Base-by-base conservation (phyloP, 2,888 invertebrate species). In the Euzetes globulus region DNA sequence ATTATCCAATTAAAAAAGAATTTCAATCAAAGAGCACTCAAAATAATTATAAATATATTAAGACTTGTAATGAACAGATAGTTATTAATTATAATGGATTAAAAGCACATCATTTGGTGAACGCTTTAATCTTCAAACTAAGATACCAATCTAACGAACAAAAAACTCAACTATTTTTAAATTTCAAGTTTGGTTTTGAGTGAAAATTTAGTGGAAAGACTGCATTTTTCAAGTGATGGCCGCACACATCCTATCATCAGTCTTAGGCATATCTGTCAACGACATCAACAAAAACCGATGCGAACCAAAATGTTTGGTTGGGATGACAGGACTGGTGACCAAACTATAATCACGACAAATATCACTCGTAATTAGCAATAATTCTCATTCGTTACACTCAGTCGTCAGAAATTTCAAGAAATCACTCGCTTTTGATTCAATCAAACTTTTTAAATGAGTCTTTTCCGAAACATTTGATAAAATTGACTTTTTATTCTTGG, bases 161-260 rank as follows among this genome's bases (percentile, higher is more conserved):
- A 41, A 41, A 41, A 41, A n/a, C 41, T 41, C 41, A 50, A 19
- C n/a, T 50, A 19, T 50, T 19, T 50, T 50, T 19, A 50, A 50
- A 50, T 19, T n/a, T 50, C 19, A 19, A 50, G 50, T 19, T 50
- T 19, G 9, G 19, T 50, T 50, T 60, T 17, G 22, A 27, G 29
- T 27, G 19, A 60, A 60, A 60, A 60, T 15, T 60, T 22, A 60
- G 60, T 60, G 25, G 60, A 60, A 60, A 60, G 29, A 60, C 60
- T 60, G 29, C 27, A 60, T 60, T 60, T 60, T 60, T 60, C 17
- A 22, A 17, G 25, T 27, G 19, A 29, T 27, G 15, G 25, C 60
- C 60, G 22, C 29, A 29, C 60, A 50, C 29, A 60, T 27, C 19
- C 60, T 25, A 60, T 60, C 60, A 60, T 60, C 60, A 60, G 60